phyloP scores from a whole-genome alignment of 2,113 vertebrate genomes.

The Colistium nudipinnis region DNA sequence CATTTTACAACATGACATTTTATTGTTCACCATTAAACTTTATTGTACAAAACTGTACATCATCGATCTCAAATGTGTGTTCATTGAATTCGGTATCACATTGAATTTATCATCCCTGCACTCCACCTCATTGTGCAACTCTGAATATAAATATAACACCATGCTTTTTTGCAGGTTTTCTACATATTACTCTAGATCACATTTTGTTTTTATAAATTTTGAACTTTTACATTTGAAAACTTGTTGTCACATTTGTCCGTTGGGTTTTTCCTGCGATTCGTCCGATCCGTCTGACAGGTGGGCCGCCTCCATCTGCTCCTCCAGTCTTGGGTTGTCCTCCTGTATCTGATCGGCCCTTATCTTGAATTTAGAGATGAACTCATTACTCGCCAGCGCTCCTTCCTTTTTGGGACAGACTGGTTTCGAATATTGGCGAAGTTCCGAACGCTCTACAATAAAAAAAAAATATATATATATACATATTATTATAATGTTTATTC shows the following conservation, averaged over 20 bases:
- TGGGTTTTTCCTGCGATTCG: slow-evolving; percentile 36
- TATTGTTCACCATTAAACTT: slow-evolving; percentile 34
- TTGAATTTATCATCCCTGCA: neutral
- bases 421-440: slow-evolving; percentile 52
- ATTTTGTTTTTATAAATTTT: neutral
- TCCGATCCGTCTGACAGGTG: slow-evolving; percentile 51
- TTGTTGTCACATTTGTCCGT: slow-evolving; percentile 54
- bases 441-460: slow-evolving; percentile 62
- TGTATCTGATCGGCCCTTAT: slow-evolving; percentile 1
- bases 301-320: slow-evolving; percentile 50
- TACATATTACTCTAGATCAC: neutral
- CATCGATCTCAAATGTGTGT: slow-evolving; percentile 24
- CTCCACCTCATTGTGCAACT: slow-evolving; percentile 1
- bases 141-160: slow-evolving; percentile 53
- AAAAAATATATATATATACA: neutral
- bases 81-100: slow-evolving; percentile 10
- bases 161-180: neutral
- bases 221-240: slow-evolving; percentile 4
- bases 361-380: slow-evolving; percentile 80
- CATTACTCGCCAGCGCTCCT: slow-evolving; percentile 77
- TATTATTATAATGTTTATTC: neutral
- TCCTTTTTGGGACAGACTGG: slow-evolving; percentile 67
- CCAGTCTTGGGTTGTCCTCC: slow-evolving; percentile 29
- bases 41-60: slow-evolving; percentile 61
- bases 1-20: neutral